These are phyloP conservation scores for Poeciliopsis turrubarensis DNA, from an alignment of 2,113 vertebrate genomes.

Conservation along the genomic window DNA sequence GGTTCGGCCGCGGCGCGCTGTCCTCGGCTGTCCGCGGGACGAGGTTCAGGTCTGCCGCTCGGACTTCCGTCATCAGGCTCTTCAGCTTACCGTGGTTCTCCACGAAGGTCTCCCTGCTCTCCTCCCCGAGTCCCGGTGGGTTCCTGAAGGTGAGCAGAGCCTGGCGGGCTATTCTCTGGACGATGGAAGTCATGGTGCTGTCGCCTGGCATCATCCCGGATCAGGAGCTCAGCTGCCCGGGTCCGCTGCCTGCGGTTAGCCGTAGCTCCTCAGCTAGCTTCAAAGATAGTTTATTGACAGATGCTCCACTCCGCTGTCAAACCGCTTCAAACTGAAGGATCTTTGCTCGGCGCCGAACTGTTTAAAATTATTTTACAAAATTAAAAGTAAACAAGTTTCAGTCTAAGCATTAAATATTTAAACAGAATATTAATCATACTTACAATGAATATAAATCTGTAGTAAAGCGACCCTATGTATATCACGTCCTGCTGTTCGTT, in stretches of 20 bases:
- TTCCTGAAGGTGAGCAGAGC: slow-evolving; percentile 86
- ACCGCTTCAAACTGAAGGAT: neutral
- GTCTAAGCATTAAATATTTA: neutral
- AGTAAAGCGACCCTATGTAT: neutral
- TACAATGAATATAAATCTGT: neutral
- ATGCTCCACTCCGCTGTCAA: neutral
- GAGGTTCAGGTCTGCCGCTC: slow-evolving; percentile 88
- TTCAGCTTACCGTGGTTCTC: slow-evolving; percentile 84
- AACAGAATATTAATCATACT: neutral
- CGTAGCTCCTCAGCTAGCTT: slow-evolving; percentile 19
- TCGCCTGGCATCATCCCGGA: slow-evolving; percentile 82
- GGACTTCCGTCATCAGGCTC: slow-evolving; percentile 85
- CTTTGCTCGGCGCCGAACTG: neutral
- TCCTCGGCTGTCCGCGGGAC: slow-evolving; percentile 78
- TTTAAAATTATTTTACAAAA: neutral
- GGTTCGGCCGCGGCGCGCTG: slow-evolving; percentile 41
- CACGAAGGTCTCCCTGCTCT: slow-evolving; percentile 65
- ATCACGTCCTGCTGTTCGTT: neutral
- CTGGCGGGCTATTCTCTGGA: slow-evolving; percentile 90
- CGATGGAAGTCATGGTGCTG: slow-evolving; percentile 86
- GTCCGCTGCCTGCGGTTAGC: neutral
- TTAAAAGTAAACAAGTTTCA: neutral
- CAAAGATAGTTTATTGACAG: neutral
- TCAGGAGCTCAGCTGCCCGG: neutral
- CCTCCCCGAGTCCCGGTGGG: slow-evolving; percentile 58